Evolutionary conservation across 2,888 invertebrate genomes (phyloP).

Genomic region (Nomada ruficornis): DNA sequence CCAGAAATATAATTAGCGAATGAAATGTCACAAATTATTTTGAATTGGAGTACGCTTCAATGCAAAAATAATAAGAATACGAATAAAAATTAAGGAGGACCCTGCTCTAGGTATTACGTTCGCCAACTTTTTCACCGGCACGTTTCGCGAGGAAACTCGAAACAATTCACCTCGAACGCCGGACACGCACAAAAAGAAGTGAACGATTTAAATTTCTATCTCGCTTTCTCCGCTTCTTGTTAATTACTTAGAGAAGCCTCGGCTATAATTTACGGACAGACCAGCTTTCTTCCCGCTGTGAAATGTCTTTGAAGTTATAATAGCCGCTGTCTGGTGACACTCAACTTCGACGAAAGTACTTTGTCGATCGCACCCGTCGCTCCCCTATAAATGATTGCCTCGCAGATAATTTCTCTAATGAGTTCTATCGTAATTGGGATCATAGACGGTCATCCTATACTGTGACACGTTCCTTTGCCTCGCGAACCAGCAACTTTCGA

Average conservation of each 20-base stretch:
- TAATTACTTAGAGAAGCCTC: slow-evolving; percentile 52
- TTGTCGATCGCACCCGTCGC: slow-evolving; percentile 21
- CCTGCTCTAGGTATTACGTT: too few relatives aligned
- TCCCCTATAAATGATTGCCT: background rate
- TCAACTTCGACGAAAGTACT: slow-evolving; percentile 31
- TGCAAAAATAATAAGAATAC: too few relatives aligned
- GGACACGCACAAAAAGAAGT: slow-evolving; percentile 4
- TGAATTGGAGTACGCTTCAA: too few relatives aligned
- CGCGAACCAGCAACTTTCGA: background rate
- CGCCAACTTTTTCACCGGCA: too few relatives aligned
- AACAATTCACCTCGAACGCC: too few relatives aligned
- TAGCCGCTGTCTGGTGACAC: slow-evolving; percentile 8
- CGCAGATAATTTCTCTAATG: slow-evolving; percentile 49
- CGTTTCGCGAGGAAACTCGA: too few relatives aligned
- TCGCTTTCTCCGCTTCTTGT: background rate
- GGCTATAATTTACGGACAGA: slow-evolving; percentile 45
- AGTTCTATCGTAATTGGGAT: slow-evolving; percentile 51
- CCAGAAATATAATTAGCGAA: too few relatives aligned
- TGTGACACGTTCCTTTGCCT: background rate
- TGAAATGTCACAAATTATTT: too few relatives aligned
- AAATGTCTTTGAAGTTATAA: slow-evolving; percentile 45
- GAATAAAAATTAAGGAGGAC: too few relatives aligned
- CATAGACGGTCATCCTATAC: slow-evolving; percentile 9
- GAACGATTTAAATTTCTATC: background rate
- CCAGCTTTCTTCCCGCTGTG: slow-evolving; percentile 18